phyloP scores from a whole-genome alignment of 2,113 vertebrate species.

The Brevimyrus niger region DNA sequence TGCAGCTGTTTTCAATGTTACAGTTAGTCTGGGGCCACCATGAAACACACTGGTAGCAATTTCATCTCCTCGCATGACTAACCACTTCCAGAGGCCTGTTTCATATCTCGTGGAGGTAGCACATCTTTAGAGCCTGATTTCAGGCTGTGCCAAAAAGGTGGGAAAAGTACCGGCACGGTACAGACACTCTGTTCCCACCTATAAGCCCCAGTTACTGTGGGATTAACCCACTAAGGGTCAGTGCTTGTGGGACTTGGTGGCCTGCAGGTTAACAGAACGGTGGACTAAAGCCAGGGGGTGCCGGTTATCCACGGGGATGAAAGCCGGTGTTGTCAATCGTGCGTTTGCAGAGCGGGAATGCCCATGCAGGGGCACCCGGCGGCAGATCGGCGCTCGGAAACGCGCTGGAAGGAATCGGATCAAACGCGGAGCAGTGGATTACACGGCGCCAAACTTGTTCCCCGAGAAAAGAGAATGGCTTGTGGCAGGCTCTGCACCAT shows the following conservation, averaged over 20 bases:
- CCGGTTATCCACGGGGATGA: background rate
- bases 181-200: background rate
- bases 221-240: background rate
- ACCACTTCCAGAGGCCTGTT: background rate
- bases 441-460: background rate
- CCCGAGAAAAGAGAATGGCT: background rate
- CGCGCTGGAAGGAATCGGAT: background rate
- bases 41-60: slow-evolving; percentile 7
- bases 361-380: background rate
- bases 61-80: slow-evolving; percentile 12
- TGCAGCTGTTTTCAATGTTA: slow-evolving; percentile 22
- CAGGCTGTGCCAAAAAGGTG: background rate
- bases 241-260: background rate
- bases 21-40: background rate
- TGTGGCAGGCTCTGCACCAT: background rate
- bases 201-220: background rate
- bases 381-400: background rate
- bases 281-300: background rate
- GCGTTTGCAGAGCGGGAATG: background rate
- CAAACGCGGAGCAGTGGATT: background rate
- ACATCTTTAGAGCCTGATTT: background rate
- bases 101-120: background rate
- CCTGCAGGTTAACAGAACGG: background rate
- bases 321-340: background rate
- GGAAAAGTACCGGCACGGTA: background rate